These are phyloP conservation scores for Thecocarcelia acutangulata DNA, from an alignment of 2,888 invertebrate species.

Conservation along the genomic window DNA sequence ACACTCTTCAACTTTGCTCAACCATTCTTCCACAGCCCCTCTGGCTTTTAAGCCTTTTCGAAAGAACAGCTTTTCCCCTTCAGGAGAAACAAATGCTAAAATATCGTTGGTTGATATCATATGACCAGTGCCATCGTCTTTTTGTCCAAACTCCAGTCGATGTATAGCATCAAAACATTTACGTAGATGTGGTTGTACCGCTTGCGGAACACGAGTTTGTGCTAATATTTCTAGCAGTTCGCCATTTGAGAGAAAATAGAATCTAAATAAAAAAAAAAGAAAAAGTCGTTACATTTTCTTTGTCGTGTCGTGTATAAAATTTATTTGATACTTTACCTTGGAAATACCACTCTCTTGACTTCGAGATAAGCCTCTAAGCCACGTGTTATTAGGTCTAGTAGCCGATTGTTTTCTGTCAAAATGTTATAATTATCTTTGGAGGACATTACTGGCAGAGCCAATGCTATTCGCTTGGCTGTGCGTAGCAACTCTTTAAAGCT, in stretches of 20 bases:
- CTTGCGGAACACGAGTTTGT: slow-evolving; percentile 93
- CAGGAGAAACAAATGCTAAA: slow-evolving; percentile 93
- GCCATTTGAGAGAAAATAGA: slow-evolving; percentile 95
- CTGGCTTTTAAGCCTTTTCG: slow-evolving; percentile 92
- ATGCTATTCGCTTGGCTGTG: slow-evolving; percentile 88
- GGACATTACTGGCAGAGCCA: slow-evolving; percentile 91
- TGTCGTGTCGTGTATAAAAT: neutral
- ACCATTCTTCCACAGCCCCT: slow-evolving; percentile 96
- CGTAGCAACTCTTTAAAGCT: slow-evolving; percentile 95
- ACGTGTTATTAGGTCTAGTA: slow-evolving; percentile 93
- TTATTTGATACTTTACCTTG: slow-evolving; percentile 82
- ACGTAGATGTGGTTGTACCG: slow-evolving; percentile 93
- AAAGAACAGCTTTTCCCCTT: slow-evolving; percentile 90
- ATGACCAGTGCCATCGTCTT: slow-evolving; percentile 83
- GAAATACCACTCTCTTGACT: slow-evolving; percentile 93
- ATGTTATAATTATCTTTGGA: slow-evolving; percentile 87
- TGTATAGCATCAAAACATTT: slow-evolving; percentile 94
- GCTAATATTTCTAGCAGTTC: slow-evolving; percentile 94
- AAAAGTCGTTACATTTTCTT: neutral
- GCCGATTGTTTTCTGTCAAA: slow-evolving; percentile 87
- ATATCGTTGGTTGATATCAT: slow-evolving; percentile 89
- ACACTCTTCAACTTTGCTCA: slow-evolving; percentile 93
- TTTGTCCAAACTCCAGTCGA: slow-evolving; percentile 88
- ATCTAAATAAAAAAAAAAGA: no score
- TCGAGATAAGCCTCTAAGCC: slow-evolving; percentile 94